These are phyloP conservation scores for Drosophila eohydei DNA, from an alignment of 2,888 invertebrate species.

Conservation along the genomic window DNA sequence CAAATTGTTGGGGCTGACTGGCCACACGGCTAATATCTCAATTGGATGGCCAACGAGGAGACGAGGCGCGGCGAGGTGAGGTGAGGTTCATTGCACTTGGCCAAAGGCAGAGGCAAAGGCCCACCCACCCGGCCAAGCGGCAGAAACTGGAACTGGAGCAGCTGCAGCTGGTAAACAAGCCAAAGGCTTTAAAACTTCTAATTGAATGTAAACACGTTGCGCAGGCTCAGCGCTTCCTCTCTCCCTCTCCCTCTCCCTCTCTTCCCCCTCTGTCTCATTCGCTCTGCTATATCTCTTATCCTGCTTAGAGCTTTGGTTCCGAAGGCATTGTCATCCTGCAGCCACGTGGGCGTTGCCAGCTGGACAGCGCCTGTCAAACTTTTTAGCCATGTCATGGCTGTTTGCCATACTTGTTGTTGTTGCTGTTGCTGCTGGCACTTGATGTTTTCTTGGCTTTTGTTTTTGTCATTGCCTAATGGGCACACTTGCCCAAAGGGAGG, in stretches of 20 bases:
- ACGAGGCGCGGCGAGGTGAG: conserved; percentile 28
- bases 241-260: background rate
- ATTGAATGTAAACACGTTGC: conserved; percentile 76
- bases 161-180: conserved; percentile 57
- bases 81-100: conserved; percentile 63
- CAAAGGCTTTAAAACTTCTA: conserved; percentile 65
- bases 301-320: background rate
- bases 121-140: conserved; percentile 53
- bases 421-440: conserved; percentile 15
- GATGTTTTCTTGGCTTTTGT: conserved; percentile 42
- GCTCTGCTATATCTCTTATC: background rate
- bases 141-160: conserved; percentile 35
- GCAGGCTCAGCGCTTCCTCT: conserved; percentile 28
- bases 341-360: conserved; percentile 42
- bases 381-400: conserved; percentile 58
- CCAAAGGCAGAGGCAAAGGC: conserved; percentile 17
- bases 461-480: conserved; percentile 68
- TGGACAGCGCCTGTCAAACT: conserved; percentile 54
- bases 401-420: conserved; percentile 39
- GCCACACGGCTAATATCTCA: conserved; percentile 72
- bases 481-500: conserved; percentile 56
- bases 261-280: background rate
- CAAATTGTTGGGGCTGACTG: conserved; percentile 60
- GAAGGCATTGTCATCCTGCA: conserved; percentile 37
- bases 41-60: conserved; percentile 48